Evolutionary conservation across 2,113 vertebrate genomes (phyloP).

Genomic region (Pycnonotus jocosus): DNA sequence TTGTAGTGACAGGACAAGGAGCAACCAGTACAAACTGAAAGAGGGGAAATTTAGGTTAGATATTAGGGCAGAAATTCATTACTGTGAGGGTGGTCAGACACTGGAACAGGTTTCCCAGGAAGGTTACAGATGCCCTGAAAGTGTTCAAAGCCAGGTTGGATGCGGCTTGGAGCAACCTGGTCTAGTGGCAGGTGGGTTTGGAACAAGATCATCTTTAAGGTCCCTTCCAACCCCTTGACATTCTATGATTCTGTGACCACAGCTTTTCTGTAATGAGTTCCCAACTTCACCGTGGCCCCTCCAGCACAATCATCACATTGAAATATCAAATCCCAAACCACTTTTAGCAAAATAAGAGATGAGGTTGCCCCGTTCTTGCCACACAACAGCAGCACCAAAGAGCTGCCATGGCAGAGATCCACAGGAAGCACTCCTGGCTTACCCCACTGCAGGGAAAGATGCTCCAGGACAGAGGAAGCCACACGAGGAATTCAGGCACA

Average conservation of each 20-base stretch:
- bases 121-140: background rate
- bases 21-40: background rate
- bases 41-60: background rate
- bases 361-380: background rate
- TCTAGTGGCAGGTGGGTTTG: background rate
- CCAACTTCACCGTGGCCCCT: background rate
- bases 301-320: background rate
- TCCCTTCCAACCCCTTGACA: background rate
- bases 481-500: background rate
- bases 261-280: rapidly evolving
- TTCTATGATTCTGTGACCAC: background rate
- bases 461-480: background rate
- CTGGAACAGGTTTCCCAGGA: background rate
- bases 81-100: background rate
- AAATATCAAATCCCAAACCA: background rate
- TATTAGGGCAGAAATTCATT: background rate
- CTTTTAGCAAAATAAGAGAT: background rate
- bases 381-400: background rate
- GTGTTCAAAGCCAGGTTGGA: background rate
- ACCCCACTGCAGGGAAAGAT: background rate
- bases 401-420: background rate
- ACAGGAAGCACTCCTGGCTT: background rate
- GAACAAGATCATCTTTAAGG: background rate
- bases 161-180: background rate
- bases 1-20: background rate